A percentile compares a stretch with the other conserved stretches of the same genome.
These are phyloP conservation scores for Coregonus ussuriensis DNA, from an alignment of 2,797 vertebrate species.

Conservation along the genomic window DNA sequence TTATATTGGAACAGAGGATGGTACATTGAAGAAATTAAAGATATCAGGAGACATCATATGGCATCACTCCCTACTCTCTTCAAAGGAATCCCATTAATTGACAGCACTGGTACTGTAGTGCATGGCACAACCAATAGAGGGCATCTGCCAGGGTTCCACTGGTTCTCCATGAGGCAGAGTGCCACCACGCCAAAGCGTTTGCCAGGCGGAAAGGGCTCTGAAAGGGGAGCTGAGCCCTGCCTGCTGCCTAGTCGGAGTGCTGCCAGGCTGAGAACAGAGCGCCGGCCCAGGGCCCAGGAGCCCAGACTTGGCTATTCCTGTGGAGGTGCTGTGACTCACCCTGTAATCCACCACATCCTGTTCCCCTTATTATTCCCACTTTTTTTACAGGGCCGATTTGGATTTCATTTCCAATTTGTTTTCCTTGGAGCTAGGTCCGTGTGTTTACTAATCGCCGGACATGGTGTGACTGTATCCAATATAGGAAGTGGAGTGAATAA, in stretches of 20 bases:
- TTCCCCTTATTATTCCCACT: slow-evolving; percentile 4
- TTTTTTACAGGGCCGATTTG: background rate
- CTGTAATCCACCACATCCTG: slow-evolving; percentile 20
- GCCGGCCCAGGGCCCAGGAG: background rate
- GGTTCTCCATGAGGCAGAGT: background rate
- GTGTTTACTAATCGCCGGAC: slow-evolving; percentile 6
- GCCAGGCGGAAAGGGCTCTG: slow-evolving; percentile 21
- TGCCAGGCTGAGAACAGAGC: slow-evolving; percentile 19
- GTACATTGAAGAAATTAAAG: background rate
- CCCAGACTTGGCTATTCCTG: slow-evolving; percentile 12
- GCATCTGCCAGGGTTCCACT: slow-evolving; percentile 15
- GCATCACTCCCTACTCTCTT: background rate
- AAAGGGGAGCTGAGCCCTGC: slow-evolving; percentile 15
- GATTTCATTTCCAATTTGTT: background rate
- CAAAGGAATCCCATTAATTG: background rate
- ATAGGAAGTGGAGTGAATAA: background rate
- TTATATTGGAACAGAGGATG: background rate
- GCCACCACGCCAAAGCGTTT: slow-evolving; percentile 21
- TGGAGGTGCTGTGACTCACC: slow-evolving; percentile 12
- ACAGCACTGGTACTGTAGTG: background rate
- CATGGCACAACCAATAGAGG: slow-evolving; percentile 8
- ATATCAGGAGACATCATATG: background rate
- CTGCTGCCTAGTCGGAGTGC: slow-evolving; percentile 25
- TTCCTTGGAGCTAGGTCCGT: background rate
- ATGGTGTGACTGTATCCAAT: slow-evolving; percentile 17